A percentile compares a stretch with the other conserved stretches of the same genome.
These are phyloP conservation scores for Esperia sulphurella DNA, from an alignment of 2,888 invertebrate species.

Conservation along the genomic window DNA sequence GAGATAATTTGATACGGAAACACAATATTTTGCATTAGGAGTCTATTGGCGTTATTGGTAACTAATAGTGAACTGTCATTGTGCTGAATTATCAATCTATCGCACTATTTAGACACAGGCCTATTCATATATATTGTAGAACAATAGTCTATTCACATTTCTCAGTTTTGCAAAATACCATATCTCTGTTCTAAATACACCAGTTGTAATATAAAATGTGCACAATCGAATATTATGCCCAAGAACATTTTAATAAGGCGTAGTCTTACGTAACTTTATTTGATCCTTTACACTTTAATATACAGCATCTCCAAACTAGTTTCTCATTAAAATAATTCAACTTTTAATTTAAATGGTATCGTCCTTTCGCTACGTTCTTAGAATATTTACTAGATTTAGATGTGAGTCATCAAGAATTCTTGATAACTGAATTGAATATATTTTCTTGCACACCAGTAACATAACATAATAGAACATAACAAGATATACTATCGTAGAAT, in stretches of 20 bases:
- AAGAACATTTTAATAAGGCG: not conserved
- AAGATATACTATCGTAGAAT: too few relatives aligned
- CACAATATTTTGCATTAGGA: constrained; percentile 30
- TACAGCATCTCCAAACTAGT: too few relatives aligned
- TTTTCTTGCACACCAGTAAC: too few relatives aligned
- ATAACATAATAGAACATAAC: too few relatives aligned
- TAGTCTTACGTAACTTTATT: not conserved
- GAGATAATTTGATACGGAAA: constrained; percentile 37
- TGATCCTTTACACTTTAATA: too few relatives aligned
- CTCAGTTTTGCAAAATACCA: constrained; percentile 48
- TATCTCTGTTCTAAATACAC: constrained; percentile 49
- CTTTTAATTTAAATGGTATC: too few relatives aligned
- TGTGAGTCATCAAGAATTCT: too few relatives aligned
- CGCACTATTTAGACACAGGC: constrained; percentile 49
- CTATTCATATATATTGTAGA: constrained; percentile 59
- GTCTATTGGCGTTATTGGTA: constrained; percentile 46
- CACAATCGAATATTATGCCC: constrained; percentile 33
- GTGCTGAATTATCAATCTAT: constrained; percentile 55
- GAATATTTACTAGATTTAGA: too few relatives aligned
- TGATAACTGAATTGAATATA: too few relatives aligned
- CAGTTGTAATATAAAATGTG: constrained; percentile 33
- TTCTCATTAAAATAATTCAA: too few relatives aligned
- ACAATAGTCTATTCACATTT: constrained; percentile 68
- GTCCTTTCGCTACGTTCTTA: too few relatives aligned
- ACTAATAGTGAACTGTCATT: constrained; percentile 51